Conservation (phyloP, 2,797 vertebrate species). For the Mycteria americana region DNA sequence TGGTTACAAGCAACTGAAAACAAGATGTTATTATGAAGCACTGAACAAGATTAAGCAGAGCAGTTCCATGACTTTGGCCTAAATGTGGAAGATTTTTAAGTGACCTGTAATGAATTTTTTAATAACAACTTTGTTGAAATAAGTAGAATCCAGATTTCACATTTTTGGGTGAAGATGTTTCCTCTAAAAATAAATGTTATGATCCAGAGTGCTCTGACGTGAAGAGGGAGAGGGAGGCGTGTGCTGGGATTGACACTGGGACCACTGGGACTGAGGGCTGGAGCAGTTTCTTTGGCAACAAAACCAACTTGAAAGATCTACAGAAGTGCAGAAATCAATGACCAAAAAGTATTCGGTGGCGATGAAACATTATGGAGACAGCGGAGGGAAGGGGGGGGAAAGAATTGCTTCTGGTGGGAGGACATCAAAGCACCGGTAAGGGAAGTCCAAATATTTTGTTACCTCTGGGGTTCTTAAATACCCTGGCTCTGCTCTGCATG, state of each 20-base stretch:
- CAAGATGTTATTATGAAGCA: background rate
- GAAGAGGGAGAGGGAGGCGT: background rate
- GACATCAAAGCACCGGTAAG: background rate
- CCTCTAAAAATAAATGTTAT: background rate
- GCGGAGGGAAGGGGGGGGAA: background rate
- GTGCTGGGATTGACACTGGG: background rate
- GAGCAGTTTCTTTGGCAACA: background rate
- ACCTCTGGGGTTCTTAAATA: background rate
- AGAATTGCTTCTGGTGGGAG: background rate
- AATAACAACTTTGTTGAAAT: background rate
- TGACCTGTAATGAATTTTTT: background rate
- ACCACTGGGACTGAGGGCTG: background rate
- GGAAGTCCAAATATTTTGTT: background rate
- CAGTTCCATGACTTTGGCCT: background rate
- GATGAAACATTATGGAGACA: background rate
- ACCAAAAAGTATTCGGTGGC: background rate
- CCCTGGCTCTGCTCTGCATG: background rate
- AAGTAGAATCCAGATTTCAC: background rate
- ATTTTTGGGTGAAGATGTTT: background rate
- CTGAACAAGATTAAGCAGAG: background rate
- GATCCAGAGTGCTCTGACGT: background rate
- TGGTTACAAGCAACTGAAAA: conserved; percentile 12
- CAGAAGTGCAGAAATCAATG: background rate
- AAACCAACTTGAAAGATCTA: background rate
- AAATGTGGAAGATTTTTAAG: background rate